Evolutionary conservation across 2,797 vertebrate genomes (phyloP), one percentile per base, ranked within the genome.

Genomic region (Anolis apletophallus): DNA sequence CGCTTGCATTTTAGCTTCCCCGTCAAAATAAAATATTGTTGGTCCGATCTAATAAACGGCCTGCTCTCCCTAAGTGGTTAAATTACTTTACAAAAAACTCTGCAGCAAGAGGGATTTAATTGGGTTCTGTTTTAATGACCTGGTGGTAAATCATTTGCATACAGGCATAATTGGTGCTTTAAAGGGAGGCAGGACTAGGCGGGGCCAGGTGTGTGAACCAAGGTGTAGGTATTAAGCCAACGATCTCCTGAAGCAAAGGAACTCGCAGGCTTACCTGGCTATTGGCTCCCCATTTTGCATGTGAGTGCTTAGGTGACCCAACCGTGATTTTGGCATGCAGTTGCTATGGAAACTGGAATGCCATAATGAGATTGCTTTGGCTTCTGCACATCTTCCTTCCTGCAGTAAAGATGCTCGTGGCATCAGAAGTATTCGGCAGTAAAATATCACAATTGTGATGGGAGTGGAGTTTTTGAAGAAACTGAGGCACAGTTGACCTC

Each of bases 1-100:
- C 74, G 76, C 78, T 88, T 81, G 84, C 46, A 90, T 85, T 87
- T 90, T 92, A 91, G 91, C 89, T 88, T 92, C 85, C 82, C 88
- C 90, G 84, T 90, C 92, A 94, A 93, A 95, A 91, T 94, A 90
- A 94, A 69, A 85, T 95, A 92, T 88, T 92, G 86, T 80, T 89
- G 89, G 90, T 90, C 57, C 83, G 83, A 74, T 91, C 75, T 94
- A 94, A 91, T 94, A 91, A 90, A 83, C 90, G 88, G 82, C 91
- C 85, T 89, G 81, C 73, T 91, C 86, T 81, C 89, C 87, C 88
- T 88, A 88, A 91, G 87, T 94, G 94, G 94, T 94, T 92, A 93
- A 91, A 93, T 93, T 92, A 93, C 85, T 91, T 95, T 93, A 14
- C 14, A 71, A 88, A 95, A 94, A 88, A 91, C 86, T 86, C 77